Conservation (phyloP, 2,113 vertebrate genomes). For the Elephantulus edwardii region DNA sequence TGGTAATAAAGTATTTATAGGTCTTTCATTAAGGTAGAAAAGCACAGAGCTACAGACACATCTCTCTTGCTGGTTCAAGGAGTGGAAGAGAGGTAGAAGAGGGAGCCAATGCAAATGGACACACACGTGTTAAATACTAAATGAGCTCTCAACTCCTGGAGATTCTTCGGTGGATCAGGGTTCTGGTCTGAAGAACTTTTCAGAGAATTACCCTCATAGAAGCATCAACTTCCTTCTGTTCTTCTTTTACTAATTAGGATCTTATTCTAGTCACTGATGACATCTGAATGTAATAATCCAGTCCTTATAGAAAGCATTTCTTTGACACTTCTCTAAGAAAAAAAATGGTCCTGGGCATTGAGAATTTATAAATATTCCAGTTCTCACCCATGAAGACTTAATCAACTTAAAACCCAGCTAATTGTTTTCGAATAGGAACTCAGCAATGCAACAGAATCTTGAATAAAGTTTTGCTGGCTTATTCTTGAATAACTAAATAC, state of each 20-base stretch:
- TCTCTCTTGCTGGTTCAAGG: constrained; percentile 28
- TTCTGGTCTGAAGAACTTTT: background rate
- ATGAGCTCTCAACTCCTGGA: background rate
- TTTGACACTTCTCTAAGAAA: background rate
- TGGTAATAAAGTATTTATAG: constrained; percentile 21
- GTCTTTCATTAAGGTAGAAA: constrained; percentile 5
- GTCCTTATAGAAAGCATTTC: background rate
- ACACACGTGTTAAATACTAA: too few relatives aligned
- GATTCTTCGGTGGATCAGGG: background rate
- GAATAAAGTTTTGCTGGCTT: constrained; percentile 25
- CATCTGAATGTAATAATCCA: background rate
- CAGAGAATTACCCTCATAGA: background rate
- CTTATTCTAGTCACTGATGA: background rate
- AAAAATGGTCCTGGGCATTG: background rate
- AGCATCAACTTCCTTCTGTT: background rate
- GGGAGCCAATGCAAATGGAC: too few relatives aligned
- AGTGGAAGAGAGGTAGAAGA: background rate
- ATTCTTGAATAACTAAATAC: background rate
- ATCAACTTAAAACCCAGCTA: background rate
- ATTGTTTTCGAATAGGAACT: background rate
- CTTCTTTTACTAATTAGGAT: background rate
- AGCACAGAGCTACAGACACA: background rate
- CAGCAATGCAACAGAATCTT: constrained; percentile 2
- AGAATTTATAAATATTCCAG: background rate
- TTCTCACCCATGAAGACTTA: background rate